Conservation (phyloP, 2,888 invertebrate genomes). For the Melinaea marsaeus region DNA sequence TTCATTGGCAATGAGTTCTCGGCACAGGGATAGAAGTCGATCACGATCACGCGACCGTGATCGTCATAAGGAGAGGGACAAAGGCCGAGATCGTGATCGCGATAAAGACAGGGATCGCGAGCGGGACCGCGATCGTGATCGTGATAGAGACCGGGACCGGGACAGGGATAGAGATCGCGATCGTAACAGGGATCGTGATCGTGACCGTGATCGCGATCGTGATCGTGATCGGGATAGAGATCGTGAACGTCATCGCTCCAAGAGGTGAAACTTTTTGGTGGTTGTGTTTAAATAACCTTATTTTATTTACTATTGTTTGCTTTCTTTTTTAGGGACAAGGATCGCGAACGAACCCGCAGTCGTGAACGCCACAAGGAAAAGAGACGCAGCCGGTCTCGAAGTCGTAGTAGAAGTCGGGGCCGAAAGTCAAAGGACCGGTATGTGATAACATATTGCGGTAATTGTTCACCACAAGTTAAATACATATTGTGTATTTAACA, state of each 20-base stretch:
- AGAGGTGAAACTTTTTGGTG: conserved; percentile 55
- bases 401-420: conserved; percentile 57
- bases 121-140: conserved; percentile 63
- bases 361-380: conserved; percentile 57
- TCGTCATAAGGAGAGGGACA: conserved; percentile 51
- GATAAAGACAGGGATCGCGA: conserved; percentile 50
- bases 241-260: conserved; percentile 64
- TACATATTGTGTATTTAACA: too few species aligned
- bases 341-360: conserved; percentile 61
- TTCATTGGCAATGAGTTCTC: conserved; percentile 66
- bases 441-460: background rate
- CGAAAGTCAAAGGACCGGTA: conserved; percentile 73
- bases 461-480: background rate
- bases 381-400: conserved; percentile 57
- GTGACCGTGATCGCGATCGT: conserved; percentile 56
- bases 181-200: conserved; percentile 45
- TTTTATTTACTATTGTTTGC: background rate
- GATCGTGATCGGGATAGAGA: conserved; percentile 47
- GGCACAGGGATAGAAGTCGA: conserved; percentile 74
- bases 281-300: background rate
- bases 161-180: conserved; percentile 45
- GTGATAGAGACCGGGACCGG: conserved; percentile 53
- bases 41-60: conserved; percentile 64
- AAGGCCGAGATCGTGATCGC: conserved; percentile 49
- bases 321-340: conserved; percentile 60